A percentile compares a stretch with the other conserved stretches of the same genome.
phyloP scores from a whole-genome alignment of 1,140 invertebrate genomes.

The Solenopsis fugax region DNA sequence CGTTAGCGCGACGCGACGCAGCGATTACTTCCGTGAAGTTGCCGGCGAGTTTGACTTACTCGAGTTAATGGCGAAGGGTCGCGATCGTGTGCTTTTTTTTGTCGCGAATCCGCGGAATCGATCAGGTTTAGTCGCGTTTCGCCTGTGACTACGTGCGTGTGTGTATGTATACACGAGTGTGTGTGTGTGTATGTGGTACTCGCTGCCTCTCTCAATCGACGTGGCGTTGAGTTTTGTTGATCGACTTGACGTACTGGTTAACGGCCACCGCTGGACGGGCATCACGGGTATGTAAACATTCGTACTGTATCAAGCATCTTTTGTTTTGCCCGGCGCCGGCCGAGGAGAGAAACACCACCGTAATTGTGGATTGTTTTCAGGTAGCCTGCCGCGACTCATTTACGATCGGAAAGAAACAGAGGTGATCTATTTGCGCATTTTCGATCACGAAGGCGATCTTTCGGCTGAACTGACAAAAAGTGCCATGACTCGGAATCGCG shows the following conservation, averaged over 20 bases:
- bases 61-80: neutral
- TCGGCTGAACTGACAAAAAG: neutral
- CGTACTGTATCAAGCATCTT: too few relatives aligned
- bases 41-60: slow-evolving; percentile 9
- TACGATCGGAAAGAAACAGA: too few relatives aligned
- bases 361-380: neutral
- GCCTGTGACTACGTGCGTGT: neutral
- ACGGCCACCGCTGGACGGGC: too few relatives aligned
- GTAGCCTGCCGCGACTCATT: neutral
- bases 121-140: neutral
- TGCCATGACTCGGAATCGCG: neutral
- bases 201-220: neutral
- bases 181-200: neutral
- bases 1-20: neutral
- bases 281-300: neutral
- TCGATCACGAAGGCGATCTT: neutral
- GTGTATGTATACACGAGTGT: too few relatives aligned
- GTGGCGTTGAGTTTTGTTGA: neutral
- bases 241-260: neutral
- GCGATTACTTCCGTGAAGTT: neutral
- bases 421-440: neutral
- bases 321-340: too few relatives aligned
- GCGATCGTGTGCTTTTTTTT: neutral
- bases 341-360: neutral
- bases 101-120: neutral